Evolutionary conservation across 1,140 invertebrate species (phyloP).

Genomic region (Lethrus apterus): DNA sequence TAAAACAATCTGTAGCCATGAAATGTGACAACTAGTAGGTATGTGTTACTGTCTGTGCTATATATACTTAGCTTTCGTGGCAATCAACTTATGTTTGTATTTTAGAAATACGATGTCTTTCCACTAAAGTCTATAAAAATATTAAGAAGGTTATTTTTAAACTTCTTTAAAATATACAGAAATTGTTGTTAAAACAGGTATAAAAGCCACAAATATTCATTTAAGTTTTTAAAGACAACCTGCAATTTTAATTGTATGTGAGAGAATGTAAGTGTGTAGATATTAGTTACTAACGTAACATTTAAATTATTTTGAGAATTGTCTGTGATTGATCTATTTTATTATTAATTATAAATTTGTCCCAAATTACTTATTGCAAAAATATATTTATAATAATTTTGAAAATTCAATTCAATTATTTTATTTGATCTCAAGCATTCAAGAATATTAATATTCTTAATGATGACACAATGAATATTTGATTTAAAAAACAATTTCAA

Average conservation of each 20-base stretch:
- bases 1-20: conserved; percentile 5
- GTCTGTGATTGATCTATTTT: conserved; percentile 22
- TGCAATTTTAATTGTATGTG: conserved; percentile 2
- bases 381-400: not conserved
- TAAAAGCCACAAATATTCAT: not conserved
- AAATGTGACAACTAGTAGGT: not conserved
- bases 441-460: too few species aligned
- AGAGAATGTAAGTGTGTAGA: conserved; percentile 12
- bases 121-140: conserved; percentile 1
- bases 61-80: conserved; percentile 8
- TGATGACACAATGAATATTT: too few species aligned
- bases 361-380: conserved; percentile 8
- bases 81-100: conserved; percentile 13
- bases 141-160: not conserved
- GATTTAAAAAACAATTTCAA: too few species aligned
- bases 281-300: conserved; percentile 14
- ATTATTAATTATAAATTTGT: conserved; percentile 20
- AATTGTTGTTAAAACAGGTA: not conserved
- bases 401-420: too few species aligned
- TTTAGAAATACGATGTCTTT: conserved; percentile 19
- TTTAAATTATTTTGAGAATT: conserved; percentile 22
- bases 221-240: not conserved
- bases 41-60: conserved; percentile 6
- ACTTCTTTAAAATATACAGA: not conserved
- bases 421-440: too few species aligned